phyloP scores from a whole-genome alignment of 2,888 invertebrate species.

The Thyatira batis region DNA sequence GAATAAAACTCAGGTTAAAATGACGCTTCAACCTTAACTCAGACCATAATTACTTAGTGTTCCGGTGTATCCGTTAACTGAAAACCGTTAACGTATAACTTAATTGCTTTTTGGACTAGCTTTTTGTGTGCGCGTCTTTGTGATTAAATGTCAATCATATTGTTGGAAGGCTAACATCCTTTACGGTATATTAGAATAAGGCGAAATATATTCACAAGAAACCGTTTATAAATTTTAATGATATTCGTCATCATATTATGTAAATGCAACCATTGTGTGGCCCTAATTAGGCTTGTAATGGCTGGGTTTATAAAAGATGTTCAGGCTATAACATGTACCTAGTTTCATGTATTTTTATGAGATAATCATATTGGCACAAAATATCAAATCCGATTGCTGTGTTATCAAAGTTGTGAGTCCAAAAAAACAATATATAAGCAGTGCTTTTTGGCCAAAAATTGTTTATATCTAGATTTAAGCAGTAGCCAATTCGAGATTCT shows the following conservation, averaged over 20 bases:
- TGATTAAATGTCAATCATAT: conserved; percentile 27
- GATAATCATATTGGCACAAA: too few relatives aligned
- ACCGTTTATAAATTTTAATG: not conserved
- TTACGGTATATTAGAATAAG: not conserved
- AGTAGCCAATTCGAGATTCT: too few relatives aligned
- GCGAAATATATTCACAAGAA: not conserved
- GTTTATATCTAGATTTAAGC: too few relatives aligned
- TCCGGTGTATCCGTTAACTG: conserved; percentile 57
- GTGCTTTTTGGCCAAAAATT: too few relatives aligned
- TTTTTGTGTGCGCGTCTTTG: conserved; percentile 16
- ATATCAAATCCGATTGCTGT: too few relatives aligned
- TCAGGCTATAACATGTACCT: too few relatives aligned
- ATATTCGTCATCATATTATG: not conserved
- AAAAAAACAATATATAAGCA: too few relatives aligned
- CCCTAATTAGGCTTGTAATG: too few relatives aligned
- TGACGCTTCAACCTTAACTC: conserved; percentile 47
- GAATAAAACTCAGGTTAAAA: conserved; percentile 44
- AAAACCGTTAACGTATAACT: conserved; percentile 44
- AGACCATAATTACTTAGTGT: conserved; percentile 47
- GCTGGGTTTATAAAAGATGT: too few relatives aligned
- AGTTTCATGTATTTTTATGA: too few relatives aligned
- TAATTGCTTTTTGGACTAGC: conserved; percentile 36
- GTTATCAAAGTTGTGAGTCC: too few relatives aligned
- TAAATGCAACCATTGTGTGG: too few relatives aligned
- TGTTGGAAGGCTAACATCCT: conserved; percentile 16